phyloP scores from a whole-genome alignment of 35 echinoderm and acorn worm genomes.

The Anneissia japonica region DNA sequence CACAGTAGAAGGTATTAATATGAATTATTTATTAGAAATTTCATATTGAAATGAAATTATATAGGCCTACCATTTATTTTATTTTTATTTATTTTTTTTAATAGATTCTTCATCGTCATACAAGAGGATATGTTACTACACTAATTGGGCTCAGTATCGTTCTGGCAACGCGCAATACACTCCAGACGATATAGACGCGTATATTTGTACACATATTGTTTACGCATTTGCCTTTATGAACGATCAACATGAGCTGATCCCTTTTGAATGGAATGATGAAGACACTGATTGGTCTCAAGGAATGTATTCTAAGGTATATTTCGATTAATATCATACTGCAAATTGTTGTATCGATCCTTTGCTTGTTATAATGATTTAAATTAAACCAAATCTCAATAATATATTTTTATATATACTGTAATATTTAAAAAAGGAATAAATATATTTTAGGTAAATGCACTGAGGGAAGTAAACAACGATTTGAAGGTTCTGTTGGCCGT shows the following conservation, averaged over 20 bases:
- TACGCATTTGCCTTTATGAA: conserved; percentile 30
- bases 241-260: not conserved
- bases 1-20: no score
- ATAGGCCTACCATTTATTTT: no score
- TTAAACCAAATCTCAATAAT: no score
- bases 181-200: conserved; percentile 33
- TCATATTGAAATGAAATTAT: no score
- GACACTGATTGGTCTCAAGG: not conserved
- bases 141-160: conserved; percentile 11
- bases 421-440: no score
- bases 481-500: not conserved
- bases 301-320: not conserved
- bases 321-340: no score
- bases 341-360: no score
- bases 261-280: conserved; percentile 21
- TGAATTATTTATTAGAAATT: no score
- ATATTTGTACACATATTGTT: conserved; percentile 44
- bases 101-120: not conserved
- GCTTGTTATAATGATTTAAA: no score
- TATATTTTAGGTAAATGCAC: not conserved
- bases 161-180: not conserved
- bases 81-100: not conserved
- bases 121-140: conserved; percentile 23
- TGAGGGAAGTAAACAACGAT: not conserved
- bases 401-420: no score